A percentile compares a stretch with the other conserved stretches of the same genome.
Conservation (phyloP, 1,140 invertebrate species). For the Meteorus sp. region DNA sequence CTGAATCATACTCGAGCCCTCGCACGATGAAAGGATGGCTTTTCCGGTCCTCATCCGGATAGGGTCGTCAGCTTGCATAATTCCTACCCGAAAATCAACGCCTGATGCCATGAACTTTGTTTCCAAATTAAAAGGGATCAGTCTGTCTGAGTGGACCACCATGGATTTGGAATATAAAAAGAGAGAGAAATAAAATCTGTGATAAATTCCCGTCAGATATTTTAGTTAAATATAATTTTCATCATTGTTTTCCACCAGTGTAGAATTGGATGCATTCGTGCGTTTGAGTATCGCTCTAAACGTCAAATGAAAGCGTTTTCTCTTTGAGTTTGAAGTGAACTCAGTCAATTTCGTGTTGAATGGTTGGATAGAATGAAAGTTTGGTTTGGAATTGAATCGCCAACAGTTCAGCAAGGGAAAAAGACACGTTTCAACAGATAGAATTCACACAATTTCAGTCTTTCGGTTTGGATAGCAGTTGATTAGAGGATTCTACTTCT, state of each 20-base stretch:
- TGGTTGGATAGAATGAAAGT: neutral
- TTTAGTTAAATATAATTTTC: neutral
- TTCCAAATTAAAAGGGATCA: slow-evolving; percentile 15
- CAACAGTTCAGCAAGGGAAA: no score
- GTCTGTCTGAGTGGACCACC: neutral
- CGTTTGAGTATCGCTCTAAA: neutral
- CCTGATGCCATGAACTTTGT: slow-evolving; percentile 22
- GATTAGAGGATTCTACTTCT: slow-evolving; percentile 17
- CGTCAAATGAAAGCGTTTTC: neutral
- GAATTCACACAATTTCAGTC: neutral
- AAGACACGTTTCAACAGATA: neutral
- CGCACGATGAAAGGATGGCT: neutral
- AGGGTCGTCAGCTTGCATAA: slow-evolving; percentile 27
- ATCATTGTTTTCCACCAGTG: neutral
- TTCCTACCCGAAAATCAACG: slow-evolving; percentile 20
- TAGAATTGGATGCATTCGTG: neutral
- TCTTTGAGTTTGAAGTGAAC: slow-evolving; percentile 16
- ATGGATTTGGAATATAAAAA: neutral
- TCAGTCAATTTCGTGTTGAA: neutral
- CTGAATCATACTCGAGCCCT: slow-evolving; percentile 1
- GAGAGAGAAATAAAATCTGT: neutral
- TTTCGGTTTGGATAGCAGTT: slow-evolving; percentile 8
- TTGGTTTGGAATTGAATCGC: slow-evolving; percentile 25
- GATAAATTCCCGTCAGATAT: neutral
- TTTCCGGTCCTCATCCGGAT: neutral